Evolutionary conservation across 2,888 invertebrate genomes (phyloP), one percentile per base, ranked within the genome.

Genomic region (Sesia apiformis): DNA sequence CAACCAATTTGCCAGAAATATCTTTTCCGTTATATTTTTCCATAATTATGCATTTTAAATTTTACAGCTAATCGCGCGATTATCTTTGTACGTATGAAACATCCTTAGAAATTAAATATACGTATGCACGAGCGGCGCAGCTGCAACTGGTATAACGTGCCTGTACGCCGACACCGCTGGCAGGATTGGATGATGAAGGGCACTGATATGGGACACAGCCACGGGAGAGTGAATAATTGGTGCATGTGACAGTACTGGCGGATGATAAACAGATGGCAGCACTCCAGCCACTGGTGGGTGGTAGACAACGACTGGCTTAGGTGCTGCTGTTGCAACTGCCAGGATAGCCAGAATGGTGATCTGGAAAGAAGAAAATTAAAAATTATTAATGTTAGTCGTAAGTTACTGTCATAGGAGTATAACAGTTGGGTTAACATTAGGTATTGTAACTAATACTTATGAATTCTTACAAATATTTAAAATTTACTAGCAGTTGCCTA

Each of bases 271-370:
- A 0, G 65, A 58, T 3, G 62, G 64, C 53, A 62, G 67, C 53
- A 61, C 59, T 2, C 23, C 23, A 23, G 23, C 23, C 38, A 70
- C 61, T 6, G 55, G 42, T 4, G 63, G 64, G 0, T 72, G 74
- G 65, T 74, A 76, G 39, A 78, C 73, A 53, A 77, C 65, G 39
- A 77, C 67, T 3, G 76, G 77, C 52, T 72, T 72, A 3, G 83
- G 83, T 0, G 77, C 78, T 39, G 64, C 52, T 23, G 53, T 56
- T 3, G 61, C 70, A 3, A 65, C 64, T 3, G 74, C 74, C 42
- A 82, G 54, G 39, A 80, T 50, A 0, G 70, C 57, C 5, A 78
- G 54, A 39, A 79, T 40, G 23, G 70, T 59, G 8, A 76, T 42
- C 80, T 80, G 72, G 1, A 68, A 70, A 8, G 8, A 5, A 40